Conservation (phyloP, 2,888 invertebrate species). For the Trichogramma dendrolimi region DNA sequence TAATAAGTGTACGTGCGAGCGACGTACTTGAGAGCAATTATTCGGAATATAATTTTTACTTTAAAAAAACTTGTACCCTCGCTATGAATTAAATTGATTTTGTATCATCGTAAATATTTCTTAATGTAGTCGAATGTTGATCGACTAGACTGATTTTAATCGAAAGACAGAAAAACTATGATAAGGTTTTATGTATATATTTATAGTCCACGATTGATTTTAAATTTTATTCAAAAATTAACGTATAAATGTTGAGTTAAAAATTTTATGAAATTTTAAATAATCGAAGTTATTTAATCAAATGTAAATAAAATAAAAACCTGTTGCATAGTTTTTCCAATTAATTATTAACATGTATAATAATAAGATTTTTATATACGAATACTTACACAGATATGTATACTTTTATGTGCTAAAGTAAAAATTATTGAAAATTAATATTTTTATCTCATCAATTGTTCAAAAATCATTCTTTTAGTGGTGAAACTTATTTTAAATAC, state of each 20-base stretch:
- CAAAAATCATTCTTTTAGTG: slow-evolving; percentile 39
- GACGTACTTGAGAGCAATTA: neutral
- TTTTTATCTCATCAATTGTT: slow-evolving; percentile 36
- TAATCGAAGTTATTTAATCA: neutral
- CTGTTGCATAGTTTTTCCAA: slow-evolving; percentile 7
- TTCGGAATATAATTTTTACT: slow-evolving; percentile 15
- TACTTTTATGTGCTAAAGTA: neutral
- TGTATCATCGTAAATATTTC: no score
- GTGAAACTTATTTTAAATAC: slow-evolving; percentile 27
- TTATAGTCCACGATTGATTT: no score
- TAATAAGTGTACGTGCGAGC: neutral
- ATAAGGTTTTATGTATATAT: no score
- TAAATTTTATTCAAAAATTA: no score
- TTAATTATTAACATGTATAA: neutral
- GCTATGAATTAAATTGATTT: slow-evolving; percentile 4
- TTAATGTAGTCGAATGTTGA: no score
- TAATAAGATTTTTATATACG: no score
- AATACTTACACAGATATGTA: slow-evolving; percentile 3
- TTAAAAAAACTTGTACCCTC: slow-evolving; percentile 22
- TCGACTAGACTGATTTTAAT: no score
- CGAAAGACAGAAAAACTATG: no score
- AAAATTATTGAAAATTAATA: slow-evolving; percentile 43
- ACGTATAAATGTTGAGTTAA: no score
- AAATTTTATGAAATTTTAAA: no score
- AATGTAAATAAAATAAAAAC: slow-evolving; percentile 10